phyloP scores from a whole-genome alignment of 2,113 vertebrate genomes.

The Aramus guarauna region DNA sequence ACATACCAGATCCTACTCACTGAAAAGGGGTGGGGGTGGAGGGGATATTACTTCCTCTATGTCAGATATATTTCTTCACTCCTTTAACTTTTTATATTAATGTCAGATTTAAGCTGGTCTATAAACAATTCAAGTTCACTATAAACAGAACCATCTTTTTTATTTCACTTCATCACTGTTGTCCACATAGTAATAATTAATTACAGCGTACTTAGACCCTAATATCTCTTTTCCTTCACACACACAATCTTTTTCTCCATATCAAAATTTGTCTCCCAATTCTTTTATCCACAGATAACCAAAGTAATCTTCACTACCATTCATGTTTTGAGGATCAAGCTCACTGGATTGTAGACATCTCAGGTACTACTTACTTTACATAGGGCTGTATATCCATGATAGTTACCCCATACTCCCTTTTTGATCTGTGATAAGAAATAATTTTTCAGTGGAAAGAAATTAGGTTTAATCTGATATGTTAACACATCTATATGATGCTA shows the following conservation, averaged over 20 bases:
- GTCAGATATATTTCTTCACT: background rate
- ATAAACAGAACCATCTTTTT: background rate
- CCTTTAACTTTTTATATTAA: background rate
- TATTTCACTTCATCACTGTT: background rate
- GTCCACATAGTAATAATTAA: background rate
- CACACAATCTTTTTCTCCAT: background rate
- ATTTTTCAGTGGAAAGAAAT: background rate
- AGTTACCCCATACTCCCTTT: background rate
- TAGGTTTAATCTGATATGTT: background rate
- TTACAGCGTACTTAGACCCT: background rate
- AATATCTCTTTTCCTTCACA: background rate
- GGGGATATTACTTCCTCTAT: background rate
- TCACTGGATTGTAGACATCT: background rate
- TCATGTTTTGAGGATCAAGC: background rate
- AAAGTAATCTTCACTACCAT: background rate
- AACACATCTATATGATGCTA: rapidly evolving
- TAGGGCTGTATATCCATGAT: background rate
- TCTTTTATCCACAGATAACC: background rate
- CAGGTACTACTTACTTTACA: background rate
- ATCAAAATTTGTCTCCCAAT: background rate
- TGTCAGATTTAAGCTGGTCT: background rate
- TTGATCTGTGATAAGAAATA: background rate
- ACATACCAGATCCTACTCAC: background rate
- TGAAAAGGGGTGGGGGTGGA: background rate
- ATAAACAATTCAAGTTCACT: background rate